Evolutionary conservation across 2,888 invertebrate genomes (phyloP).

Genomic region (Thalpophila matura): DNA sequence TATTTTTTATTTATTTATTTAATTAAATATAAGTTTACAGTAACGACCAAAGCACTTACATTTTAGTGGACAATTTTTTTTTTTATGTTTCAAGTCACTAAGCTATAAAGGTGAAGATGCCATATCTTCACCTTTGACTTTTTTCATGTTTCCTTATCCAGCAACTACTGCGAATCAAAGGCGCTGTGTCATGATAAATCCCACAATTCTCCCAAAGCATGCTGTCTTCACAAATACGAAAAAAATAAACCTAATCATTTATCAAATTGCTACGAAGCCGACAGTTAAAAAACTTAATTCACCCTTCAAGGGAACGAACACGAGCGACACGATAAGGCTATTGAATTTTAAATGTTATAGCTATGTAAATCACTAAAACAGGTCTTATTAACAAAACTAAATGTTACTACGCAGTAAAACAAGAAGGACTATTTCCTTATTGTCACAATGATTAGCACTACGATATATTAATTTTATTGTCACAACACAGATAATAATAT

Average conservation of each 20-base stretch:
- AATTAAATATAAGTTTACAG: too few species aligned
- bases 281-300: slow-evolving; percentile 3
- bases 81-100: too few species aligned
- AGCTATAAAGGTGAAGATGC: too few species aligned
- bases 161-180: too few species aligned
- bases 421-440: slow-evolving; percentile 56
- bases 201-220: neutral
- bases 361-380: slow-evolving; percentile 51
- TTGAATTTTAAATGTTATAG: slow-evolving; percentile 56
- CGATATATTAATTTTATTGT: slow-evolving; percentile 40
- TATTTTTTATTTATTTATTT: too few species aligned
- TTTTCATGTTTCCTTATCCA: too few species aligned
- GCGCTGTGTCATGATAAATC: neutral
- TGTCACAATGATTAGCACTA: slow-evolving; percentile 48
- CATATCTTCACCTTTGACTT: too few species aligned
- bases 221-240: neutral
- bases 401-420: slow-evolving; percentile 61
- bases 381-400: slow-evolving; percentile 51
- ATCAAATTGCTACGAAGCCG: neutral
- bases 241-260: neutral
- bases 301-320: slow-evolving; percentile 35
- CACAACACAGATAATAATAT: slow-evolving; percentile 24
- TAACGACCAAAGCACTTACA: too few species aligned
- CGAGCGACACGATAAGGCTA: slow-evolving; percentile 15
- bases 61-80: too few species aligned